Evolutionary conservation across 1,140 invertebrate genomes (phyloP).

Genomic region (Caerostris darwini): DNA sequence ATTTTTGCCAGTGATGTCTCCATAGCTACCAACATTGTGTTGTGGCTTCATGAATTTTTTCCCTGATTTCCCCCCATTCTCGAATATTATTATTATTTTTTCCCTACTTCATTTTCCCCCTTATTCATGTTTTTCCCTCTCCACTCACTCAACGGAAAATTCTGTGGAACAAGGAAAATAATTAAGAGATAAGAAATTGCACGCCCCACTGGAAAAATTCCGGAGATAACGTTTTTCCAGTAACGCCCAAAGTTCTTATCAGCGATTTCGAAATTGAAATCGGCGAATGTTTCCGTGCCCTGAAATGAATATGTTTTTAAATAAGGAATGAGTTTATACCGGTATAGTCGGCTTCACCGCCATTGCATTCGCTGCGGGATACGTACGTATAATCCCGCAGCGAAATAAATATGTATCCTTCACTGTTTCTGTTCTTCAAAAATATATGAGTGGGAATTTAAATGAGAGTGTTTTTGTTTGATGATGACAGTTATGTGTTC

Average conservation of each 20-base stretch:
- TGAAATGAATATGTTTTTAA: slow-evolving; percentile 61
- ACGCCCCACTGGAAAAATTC: slow-evolving; percentile 43
- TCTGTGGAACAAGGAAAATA: slow-evolving; percentile 72
- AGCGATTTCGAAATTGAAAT: slow-evolving; percentile 74
- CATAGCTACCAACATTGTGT: slow-evolving; percentile 63
- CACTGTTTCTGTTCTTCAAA: background rate
- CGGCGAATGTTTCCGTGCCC: slow-evolving; percentile 29
- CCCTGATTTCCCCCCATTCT: slow-evolving; percentile 14
- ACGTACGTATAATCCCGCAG: background rate
- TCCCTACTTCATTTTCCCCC: background rate
- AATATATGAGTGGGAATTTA: slow-evolving; percentile 15
- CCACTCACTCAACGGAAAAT: background rate
- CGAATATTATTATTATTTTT: background rate
- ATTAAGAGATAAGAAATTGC: slow-evolving; percentile 75
- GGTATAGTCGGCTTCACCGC: background rate
- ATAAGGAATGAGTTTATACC: slow-evolving; percentile 42
- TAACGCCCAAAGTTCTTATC: slow-evolving; percentile 71
- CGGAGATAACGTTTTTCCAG: slow-evolving; percentile 46
- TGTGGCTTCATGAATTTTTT: slow-evolving; percentile 60
- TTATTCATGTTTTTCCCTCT: background rate
- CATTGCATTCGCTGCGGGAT: background rate
- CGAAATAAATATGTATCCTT: background rate
- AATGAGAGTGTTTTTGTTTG: slow-evolving; percentile 4
- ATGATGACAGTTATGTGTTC: background rate
- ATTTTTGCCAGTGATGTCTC: slow-evolving; percentile 54